Base-by-base conservation (phyloP, 2,888 invertebrate genomes). In the Hololepta plana region DNA sequence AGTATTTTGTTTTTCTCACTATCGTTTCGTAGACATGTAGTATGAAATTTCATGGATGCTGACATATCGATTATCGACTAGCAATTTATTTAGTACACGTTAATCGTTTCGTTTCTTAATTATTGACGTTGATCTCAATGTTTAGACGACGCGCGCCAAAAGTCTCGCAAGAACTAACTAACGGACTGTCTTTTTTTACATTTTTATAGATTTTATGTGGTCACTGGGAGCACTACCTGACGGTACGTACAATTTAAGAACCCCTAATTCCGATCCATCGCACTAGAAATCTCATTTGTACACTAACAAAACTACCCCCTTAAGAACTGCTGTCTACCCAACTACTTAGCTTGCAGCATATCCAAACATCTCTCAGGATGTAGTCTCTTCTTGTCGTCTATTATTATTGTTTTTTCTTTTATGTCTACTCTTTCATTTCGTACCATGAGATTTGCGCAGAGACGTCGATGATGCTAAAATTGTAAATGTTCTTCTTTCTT, bases 221-320 rank as follows among this genome's bases (percentile, higher is more conserved):
- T 87, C 87, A 65, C 76, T 88, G 76, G 88, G 87, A 72, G 84
- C 85, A 69, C 77, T 88, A 70, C 87, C 87, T 66, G 88, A 88
- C 71, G 87, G 88, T 88, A 70, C 82, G 84, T 77, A 40, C 15
- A 12, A 27, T 24, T n/a, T n/a, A n/a, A n/a, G n/a, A n/a, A n/a
- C n/a, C n/a, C n/a, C n/a, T n/a, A n/a, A n/a, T n/a, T n/a, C n/a
- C n/a, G n/a, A n/a, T n/a, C n/a, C n/a, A n/a, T n/a, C n/a, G n/a
- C n/a, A n/a, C n/a, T n/a, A n/a, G n/a, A n/a, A n/a, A n/a, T n/a
- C n/a, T n/a, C n/a, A n/a, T n/a, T n/a, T n/a, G n/a, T n/a, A n/a
- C n/a, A n/a, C n/a, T n/a, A n/a, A n/a, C n/a, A n/a, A n/a, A n/a
- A n/a, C n/a, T n/a, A n/a, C n/a, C n/a, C n/a, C n/a, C n/a, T n/a